Evolutionary conservation across 2,888 invertebrate species (phyloP).

Genomic region (Tridacna crocea): DNA sequence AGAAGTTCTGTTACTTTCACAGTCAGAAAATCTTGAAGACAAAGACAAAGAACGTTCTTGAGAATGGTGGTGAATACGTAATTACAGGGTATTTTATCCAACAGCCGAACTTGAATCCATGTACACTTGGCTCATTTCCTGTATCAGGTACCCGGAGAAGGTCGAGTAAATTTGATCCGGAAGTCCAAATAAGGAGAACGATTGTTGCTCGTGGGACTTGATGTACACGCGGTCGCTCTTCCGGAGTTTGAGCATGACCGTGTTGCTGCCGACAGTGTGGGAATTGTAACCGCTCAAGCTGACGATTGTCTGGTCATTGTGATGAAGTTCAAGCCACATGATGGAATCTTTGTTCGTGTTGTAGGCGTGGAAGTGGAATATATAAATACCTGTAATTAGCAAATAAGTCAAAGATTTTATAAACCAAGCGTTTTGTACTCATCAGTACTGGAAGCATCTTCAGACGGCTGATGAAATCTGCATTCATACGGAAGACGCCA

Average conservation of each 20-base stretch:
- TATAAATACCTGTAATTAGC: slow-evolving; percentile 49
- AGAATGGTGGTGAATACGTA: no score
- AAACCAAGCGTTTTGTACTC: no score
- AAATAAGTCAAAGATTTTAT: no score
- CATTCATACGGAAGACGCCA: no score
- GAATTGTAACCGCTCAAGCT: slow-evolving; percentile 62
- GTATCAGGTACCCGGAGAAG: slow-evolving; percentile 59
- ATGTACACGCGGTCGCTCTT: slow-evolving; percentile 56
- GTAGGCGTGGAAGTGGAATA: slow-evolving; percentile 61
- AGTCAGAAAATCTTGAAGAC: no score
- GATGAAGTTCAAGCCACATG: slow-evolving; percentile 61
- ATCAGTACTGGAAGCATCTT: no score
- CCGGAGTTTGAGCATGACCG: slow-evolving; percentile 57
- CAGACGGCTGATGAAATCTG: no score
- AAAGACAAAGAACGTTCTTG: no score
- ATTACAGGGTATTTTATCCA: no score
- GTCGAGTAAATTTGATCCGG: slow-evolving; percentile 66
- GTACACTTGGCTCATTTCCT: slow-evolving; percentile 15
- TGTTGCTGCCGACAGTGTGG: slow-evolving; percentile 67
- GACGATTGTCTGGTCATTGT: slow-evolving; percentile 44
- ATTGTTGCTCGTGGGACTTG: slow-evolving; percentile 54
- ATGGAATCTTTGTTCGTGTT: slow-evolving; percentile 55
- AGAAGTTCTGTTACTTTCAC: no score
- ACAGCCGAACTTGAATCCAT: slow-evolving; percentile 1
- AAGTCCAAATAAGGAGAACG: slow-evolving; percentile 66